Base-by-base conservation (phyloP, 2,113 vertebrate species). In the Mus spicilegus region DNA sequence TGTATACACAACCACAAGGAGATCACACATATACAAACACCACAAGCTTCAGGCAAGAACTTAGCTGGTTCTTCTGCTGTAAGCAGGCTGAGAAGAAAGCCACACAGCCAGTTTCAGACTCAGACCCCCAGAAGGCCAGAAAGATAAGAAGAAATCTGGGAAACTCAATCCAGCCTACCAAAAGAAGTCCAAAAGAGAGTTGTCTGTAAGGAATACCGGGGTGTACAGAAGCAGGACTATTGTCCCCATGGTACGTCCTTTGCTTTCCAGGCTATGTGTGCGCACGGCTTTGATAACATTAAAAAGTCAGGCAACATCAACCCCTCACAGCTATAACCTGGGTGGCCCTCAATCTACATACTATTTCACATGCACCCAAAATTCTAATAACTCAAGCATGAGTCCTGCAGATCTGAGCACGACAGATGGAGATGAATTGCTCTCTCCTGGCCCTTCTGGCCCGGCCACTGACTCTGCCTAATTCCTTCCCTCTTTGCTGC, bases 241-340 rank as follows among this genome's bases (percentile, higher is more conserved):
- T 33, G 13, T 33, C 81, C 78, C 69, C 61, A 11, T 67, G 72
- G 26, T 9, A 39, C 39, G 22, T 72, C 70, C 86, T 87, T 5
- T 19, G 49, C 72, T 77, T 77, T 84, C n/a, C 49, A 76, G 85
- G 88, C 90, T 46, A 78, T 16, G 30, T 39, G 20, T 28, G 49
- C 36, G 26, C 28, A n/a, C n/a, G 42, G 72, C 86, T 95, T 96
- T 88, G 86, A 67, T 92, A 85, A 72, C 51, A 82, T 56, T 92
- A 89, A 82, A 92, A 95, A 86, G 84, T 85, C 75, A 88, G 82
- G 75, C 94, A 85, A 51, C 65, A 89, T 67, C 85, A 63, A 89
- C 93, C 80, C 73, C 92, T 70, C 90, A 92, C 54, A 42, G 80
- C 56, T 30, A 67, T 61, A 89, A 85, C 49, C 42, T 69, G 82